Conservation (phyloP, 2,888 invertebrate genomes). For the Plemyria rubiginata region DNA sequence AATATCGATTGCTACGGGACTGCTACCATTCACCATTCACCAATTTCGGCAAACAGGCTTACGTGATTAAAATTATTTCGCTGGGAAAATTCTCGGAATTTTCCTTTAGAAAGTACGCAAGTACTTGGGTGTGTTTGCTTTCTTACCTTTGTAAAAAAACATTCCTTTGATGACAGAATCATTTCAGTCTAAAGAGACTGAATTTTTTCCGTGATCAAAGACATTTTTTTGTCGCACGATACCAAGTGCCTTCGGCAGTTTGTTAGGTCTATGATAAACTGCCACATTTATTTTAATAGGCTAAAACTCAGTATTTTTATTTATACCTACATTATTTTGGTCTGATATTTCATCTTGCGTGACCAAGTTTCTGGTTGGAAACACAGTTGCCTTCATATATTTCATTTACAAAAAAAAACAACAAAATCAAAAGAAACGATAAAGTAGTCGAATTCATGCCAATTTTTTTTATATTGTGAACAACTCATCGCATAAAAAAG, state of each 20-base stretch:
- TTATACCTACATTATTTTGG: too few relatives aligned
- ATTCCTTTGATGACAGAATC: slow-evolving; percentile 3
- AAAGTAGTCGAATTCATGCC: too few relatives aligned
- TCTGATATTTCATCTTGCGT: too few relatives aligned
- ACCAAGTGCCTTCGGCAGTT: neutral
- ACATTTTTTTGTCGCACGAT: slow-evolving; percentile 24
- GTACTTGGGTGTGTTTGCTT: slow-evolving; percentile 24
- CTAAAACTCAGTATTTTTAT: neutral
- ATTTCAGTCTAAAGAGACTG: slow-evolving; percentile 14
- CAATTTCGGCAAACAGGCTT: slow-evolving; percentile 10
- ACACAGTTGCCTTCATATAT: too few relatives aligned
- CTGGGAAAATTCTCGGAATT: slow-evolving; percentile 11
- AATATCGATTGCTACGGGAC: neutral
- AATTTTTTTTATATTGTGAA: too few relatives aligned
- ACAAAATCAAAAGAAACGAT: too few relatives aligned
- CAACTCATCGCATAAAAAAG: too few relatives aligned
- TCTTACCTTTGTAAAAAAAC: slow-evolving; percentile 15
- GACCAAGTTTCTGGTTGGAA: too few relatives aligned
- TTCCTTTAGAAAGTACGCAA: slow-evolving; percentile 20
- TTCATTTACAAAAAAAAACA: too few relatives aligned
- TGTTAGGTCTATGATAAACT: neutral
- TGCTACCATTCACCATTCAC: neutral
- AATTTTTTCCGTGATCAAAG: slow-evolving; percentile 28
- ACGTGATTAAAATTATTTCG: slow-evolving; percentile 8
- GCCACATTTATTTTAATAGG: neutral